Base-by-base conservation (phyloP, 2,888 invertebrate genomes). In the Erebia palarica region DNA sequence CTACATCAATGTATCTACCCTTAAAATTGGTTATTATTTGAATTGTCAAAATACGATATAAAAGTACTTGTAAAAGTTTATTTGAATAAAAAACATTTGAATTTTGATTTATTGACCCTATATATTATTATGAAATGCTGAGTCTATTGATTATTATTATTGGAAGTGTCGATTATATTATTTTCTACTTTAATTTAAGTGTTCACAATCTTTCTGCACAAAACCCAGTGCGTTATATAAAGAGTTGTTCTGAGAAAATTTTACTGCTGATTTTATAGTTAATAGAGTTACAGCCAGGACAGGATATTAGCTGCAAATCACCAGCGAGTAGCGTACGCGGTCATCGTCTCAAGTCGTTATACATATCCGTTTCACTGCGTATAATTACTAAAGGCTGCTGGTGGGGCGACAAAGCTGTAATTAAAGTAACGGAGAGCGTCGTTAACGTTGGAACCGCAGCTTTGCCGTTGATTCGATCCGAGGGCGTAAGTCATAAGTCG, bases 351-450 rank as follows among this genome's bases (percentile, higher is more conserved):
- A 83, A 87, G 86, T 82, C 82, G 83, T 88, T 89, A 88, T 85
- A 87, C 86, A 88, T 87, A 89, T 90, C 87, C 87, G 87, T 87
- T 89, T 89, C 86, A 89, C 84, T 86, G 86, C 85, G 85, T 84
- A 85, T 88, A 89, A 90, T 90, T 89, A 86, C 84, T 86, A 79
- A 84, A 88, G 82, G 80, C 82, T 80, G 79, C 82, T 82, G 83
- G 83, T 80, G 82, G 81, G 81, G 84, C 87, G 89, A 89, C 88
- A 86, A 88, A 90, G 84, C 85, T 81, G 87, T 86, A 91, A 91
- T 91, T 91, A 91, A 90, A 88, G 80, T 91, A 91, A 91, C 91
- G 89, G 91, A 81, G 82, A 81, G 77, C 79, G 82, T 87, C 88
- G 87, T 90, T 88, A 90, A 89, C 84, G 82, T 83, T 79, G 76